Percentiles rank a stretch among this genome's conserved stretches.
Evolutionary conservation across 2,797 vertebrate species (phyloP).

Genomic region (Chanos chanos): DNA sequence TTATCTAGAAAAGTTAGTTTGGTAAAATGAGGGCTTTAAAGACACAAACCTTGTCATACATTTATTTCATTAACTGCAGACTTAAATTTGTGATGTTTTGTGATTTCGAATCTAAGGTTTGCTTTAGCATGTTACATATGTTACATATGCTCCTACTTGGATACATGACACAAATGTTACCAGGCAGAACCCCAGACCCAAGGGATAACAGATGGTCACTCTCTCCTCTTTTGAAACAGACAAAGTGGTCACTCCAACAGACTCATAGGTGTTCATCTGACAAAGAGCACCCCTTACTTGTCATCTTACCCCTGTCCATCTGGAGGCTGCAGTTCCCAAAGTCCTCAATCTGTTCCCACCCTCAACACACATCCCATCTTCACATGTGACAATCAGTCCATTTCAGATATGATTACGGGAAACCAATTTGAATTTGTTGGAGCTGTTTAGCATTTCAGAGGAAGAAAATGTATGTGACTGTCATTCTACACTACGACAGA

Average conservation of each 20-base stretch:
- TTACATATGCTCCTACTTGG: conserved; percentile 16
- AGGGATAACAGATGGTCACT: conserved; percentile 42
- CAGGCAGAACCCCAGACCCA: conserved; percentile 30
- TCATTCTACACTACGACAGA: too few species aligned
- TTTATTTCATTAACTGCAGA: too few species aligned
- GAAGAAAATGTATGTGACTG: too few species aligned
- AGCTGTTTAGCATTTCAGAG: too few species aligned
- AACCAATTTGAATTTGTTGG: too few species aligned
- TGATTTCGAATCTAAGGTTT: too few species aligned
- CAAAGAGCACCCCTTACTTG: neutral
- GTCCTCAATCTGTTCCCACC: conserved; percentile 17
- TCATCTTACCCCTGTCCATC: conserved; percentile 26
- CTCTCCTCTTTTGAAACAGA: conserved; percentile 34
- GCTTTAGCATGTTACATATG: too few species aligned
- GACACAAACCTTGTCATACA: too few species aligned
- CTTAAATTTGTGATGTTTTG: too few species aligned
- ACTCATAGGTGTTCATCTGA: conserved; percentile 40
- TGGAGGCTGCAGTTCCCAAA: conserved; percentile 36
- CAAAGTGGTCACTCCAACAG: conserved; percentile 31
- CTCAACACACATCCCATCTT: conserved; percentile 9
- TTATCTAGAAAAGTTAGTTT: too few species aligned
- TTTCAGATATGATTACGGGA: conserved; percentile 12
- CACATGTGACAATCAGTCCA: conserved; percentile 6
- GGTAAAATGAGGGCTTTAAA: too few species aligned
- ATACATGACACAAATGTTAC: conserved; percentile 20